Evolutionary conservation across 2,888 invertebrate species (phyloP).

Genomic region (Lochmaea crataegi): DNA sequence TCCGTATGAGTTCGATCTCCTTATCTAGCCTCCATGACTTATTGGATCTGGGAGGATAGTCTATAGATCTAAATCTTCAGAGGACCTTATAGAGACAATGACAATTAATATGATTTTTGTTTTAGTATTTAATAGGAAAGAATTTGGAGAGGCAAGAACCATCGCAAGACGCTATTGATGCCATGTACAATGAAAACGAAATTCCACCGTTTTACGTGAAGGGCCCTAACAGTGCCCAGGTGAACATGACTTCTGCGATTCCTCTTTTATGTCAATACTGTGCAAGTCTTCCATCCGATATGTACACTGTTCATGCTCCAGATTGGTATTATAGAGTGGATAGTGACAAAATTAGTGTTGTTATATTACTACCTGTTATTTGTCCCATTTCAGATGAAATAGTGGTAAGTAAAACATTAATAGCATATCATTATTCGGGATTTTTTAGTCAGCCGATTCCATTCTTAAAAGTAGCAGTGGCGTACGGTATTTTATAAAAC

Average conservation of each 20-base stretch:
- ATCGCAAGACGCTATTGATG: constrained; percentile 66
- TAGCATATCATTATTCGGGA: not conserved
- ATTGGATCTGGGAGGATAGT: no score
- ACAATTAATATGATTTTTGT: not conserved
- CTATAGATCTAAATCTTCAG: no score
- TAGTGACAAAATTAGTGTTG: constrained; percentile 60
- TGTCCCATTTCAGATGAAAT: constrained; percentile 80
- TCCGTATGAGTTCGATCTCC: no score
- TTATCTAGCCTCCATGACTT: no score
- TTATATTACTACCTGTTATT: constrained; percentile 80
- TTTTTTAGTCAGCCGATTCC: no score
- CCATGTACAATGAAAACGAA: constrained; percentile 68
- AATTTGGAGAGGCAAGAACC: constrained; percentile 69
- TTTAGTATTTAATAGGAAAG: constrained; percentile 70
- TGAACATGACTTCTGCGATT: constrained; percentile 73
- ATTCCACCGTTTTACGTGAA: constrained; percentile 68
- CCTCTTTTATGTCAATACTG: constrained; percentile 85
- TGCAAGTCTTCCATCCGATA: constrained; percentile 79
- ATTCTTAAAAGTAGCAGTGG: no score
- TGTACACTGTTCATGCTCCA: constrained; percentile 71
- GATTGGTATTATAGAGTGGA: constrained; percentile 62
- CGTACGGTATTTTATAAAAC: no score
- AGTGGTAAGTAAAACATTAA: constrained; percentile 67
- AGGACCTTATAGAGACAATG: no score
- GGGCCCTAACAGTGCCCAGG: constrained; percentile 64